phyloP scores from a whole-genome alignment of 2,797 vertebrate species.

The Microhierax caerulescens region DNA sequence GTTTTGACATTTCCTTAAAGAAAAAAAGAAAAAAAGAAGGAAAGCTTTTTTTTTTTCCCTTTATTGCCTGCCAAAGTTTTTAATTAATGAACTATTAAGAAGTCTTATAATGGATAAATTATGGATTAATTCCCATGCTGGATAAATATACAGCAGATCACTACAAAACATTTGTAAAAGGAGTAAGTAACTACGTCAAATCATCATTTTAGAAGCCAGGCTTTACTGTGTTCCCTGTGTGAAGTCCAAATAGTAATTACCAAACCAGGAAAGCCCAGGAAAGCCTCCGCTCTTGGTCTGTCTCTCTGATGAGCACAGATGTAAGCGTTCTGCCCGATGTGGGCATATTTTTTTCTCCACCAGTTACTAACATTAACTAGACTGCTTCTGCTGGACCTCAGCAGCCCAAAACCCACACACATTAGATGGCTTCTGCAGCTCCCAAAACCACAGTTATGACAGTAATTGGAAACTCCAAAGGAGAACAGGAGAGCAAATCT shows the following conservation, averaged over 20 bases:
- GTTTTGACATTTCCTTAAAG: background rate
- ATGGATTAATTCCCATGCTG: background rate
- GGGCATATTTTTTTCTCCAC: background rate
- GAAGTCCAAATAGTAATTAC: conserved; percentile 3
- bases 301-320: background rate
- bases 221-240: background rate
- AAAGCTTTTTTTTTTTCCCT: background rate
- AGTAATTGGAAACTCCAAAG: background rate
- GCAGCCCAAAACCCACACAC: accelerated
- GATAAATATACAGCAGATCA: background rate
- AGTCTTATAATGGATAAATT: background rate
- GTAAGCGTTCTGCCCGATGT: background rate
- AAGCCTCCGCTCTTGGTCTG: background rate
- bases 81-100: background rate
- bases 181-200: background rate
- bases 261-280: background rate
- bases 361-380: background rate
- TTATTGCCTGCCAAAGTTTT: background rate
- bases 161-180: background rate
- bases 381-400: background rate
- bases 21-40: accelerated
- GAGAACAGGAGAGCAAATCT: background rate
- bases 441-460: background rate
- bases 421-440: background rate
- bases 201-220: background rate